Percentiles rank a stretch among this genome's conserved stretches.
Conservation (phyloP, 2,888 invertebrate genomes). For the Lochmaea crataegi region DNA sequence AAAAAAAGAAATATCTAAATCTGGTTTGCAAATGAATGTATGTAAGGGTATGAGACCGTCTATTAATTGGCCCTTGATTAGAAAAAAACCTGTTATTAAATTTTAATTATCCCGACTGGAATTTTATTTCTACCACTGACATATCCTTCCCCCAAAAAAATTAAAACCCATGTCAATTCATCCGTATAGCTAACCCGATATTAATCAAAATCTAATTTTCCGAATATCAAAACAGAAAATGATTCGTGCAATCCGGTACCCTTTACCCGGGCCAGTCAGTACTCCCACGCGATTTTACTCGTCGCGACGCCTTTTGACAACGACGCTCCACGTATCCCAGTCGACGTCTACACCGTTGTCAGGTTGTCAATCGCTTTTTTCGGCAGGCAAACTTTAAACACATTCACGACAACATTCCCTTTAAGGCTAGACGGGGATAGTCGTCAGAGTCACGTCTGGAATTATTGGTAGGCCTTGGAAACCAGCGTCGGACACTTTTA, state of each 20-base stretch:
- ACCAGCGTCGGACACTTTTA: conserved; percentile 21
- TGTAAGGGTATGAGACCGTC: too few species aligned
- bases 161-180: neutral
- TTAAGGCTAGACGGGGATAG: conserved; percentile 51
- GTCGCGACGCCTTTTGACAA: neutral
- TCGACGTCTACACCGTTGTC: conserved; percentile 32
- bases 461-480: conserved; percentile 33
- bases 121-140: neutral
- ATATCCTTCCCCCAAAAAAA: neutral
- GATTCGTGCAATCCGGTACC: conserved; percentile 10
- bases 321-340: conserved; percentile 31
- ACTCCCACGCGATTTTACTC: conserved; percentile 10
- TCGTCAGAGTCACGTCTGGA: conserved; percentile 44
- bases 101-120: too few species aligned
- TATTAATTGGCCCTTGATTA: too few species aligned
- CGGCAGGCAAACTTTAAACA: conserved; percentile 50
- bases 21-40: too few species aligned
- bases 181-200: neutral
- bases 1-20: too few species aligned
- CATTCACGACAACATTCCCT: conserved; percentile 46
- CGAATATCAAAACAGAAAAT: neutral
- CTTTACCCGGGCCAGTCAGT: neutral
- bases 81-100: too few species aligned
- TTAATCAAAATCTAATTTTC: neutral
- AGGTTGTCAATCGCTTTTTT: conserved; percentile 36